phyloP scores from a whole-genome alignment of 2,888 invertebrate genomes.

The Parnassius apollo region DNA sequence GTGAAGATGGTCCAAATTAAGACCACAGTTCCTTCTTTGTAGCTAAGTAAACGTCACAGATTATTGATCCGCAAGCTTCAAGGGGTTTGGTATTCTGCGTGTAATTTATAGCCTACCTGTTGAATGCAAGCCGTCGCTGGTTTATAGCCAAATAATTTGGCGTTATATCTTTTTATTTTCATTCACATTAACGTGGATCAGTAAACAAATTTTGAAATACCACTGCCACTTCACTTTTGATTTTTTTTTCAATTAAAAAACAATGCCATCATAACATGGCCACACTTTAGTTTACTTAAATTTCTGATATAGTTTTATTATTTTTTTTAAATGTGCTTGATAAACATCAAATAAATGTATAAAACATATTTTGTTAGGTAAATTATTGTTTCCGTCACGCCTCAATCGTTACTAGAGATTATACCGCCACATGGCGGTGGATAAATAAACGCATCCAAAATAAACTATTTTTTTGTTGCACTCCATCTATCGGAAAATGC shows the following conservation, averaged over 20 bases:
- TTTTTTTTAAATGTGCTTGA: no score
- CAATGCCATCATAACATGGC: no score
- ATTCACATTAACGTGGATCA: not conserved
- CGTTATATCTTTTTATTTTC: not conserved
- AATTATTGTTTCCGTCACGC: no score
- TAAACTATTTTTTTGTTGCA: not conserved
- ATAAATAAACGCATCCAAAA: not conserved
- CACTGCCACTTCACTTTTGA: no score
- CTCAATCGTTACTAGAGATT: not conserved
- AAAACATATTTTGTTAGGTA: no score
- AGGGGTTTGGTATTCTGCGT: slow-evolving; percentile 20
- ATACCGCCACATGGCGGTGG: not conserved
- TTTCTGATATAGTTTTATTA: no score
- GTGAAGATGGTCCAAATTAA: no score
- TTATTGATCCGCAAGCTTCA: slow-evolving; percentile 26
- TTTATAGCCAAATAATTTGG: not conserved
- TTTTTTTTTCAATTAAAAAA: no score
- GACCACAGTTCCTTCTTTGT: no score
- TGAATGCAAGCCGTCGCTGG: not conserved
- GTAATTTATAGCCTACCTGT: slow-evolving; percentile 3
- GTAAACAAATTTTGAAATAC: no score
- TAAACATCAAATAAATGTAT: no score
- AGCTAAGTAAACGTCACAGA: not conserved
- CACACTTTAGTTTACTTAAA: no score
- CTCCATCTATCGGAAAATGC: slow-evolving; percentile 10